Base-by-base conservation (phyloP, 1,140 invertebrate species). In the Telenomus remus region DNA sequence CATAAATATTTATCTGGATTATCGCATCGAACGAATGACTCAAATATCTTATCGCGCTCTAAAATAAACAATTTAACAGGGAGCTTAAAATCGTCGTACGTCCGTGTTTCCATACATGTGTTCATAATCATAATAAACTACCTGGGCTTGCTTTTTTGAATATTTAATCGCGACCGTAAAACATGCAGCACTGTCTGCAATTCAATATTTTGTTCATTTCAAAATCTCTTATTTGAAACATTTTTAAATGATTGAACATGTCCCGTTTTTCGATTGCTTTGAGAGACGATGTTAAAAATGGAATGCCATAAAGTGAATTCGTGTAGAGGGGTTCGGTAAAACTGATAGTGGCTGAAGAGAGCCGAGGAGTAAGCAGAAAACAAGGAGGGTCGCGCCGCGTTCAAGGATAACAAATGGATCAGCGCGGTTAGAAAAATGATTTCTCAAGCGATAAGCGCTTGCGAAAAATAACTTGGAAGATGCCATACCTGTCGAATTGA, bases 1-100 rank as follows among this genome's bases (percentile, higher is more conserved):
- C 61, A 60, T 73, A 73, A 73, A 73, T 73, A 73, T 73, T 65
- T 73, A 73, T 73, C 55, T 73, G 61, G 56, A 73, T 73, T 73
- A 73, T 60, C 55, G 70, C 46, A 66, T 55, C 61, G 57, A 60
- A 65, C 60, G 37, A 73, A 60, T 65, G 61, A 73, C 15, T 54
- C 42, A 60, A 65, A 73, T 73, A 73, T 60, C 61, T 59, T 65
- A 73, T 73, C 70, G 39, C 42, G 11, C 14, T 6, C 13, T 35
- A 44, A 33, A 54, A 65, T 66, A 73, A 73, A 60, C 48, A 59
- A 73, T 73, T 65, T 73, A 60, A 51, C 51, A 46, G 43, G 0
- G n/a, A 15, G 2, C 8, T 33, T 1, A 43, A 39, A 47, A 7
- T 1, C 4, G 19, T 44, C n/a, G 11, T 54, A 12, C 42, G 37